These are phyloP conservation scores for Puntigrus tetrazona DNA, from an alignment of 2,113 vertebrate species.

Conservation along the genomic window DNA sequence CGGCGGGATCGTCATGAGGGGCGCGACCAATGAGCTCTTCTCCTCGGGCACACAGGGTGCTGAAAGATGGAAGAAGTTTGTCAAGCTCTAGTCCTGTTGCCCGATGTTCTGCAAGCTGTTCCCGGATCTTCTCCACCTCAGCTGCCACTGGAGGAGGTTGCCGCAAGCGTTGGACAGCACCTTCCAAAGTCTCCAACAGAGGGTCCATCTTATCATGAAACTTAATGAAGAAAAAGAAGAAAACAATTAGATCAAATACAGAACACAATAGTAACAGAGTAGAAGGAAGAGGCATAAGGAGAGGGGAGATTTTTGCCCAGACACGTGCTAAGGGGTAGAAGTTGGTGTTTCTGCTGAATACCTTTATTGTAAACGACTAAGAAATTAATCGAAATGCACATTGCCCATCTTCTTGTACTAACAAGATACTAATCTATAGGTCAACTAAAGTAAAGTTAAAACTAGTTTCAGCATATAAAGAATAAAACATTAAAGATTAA, in stretches of 20 bases:
- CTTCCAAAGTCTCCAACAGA: constrained; percentile 92
- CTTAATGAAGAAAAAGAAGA: constrained; percentile 55
- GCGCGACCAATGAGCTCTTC: constrained; percentile 92
- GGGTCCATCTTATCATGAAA: constrained; percentile 99
- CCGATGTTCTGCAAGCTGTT: constrained; percentile 93
- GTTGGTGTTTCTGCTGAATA: not conserved
- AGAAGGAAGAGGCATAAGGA: not conserved
- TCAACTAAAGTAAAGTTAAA: not conserved
- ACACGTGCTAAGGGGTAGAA: not conserved
- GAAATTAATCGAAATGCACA: too few relatives aligned
- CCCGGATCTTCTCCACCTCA: constrained; percentile 97
- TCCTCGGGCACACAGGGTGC: constrained; percentile 87
- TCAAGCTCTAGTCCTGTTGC: constrained; percentile 89
- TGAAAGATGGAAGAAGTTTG: constrained; percentile 95
- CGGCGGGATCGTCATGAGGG: constrained; percentile 87
- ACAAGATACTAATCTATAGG: not conserved
- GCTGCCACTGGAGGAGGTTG: constrained; percentile 91
- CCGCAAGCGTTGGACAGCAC: constrained; percentile 85
- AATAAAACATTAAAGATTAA: not conserved
- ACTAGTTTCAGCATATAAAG: not conserved
- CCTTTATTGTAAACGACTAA: too few relatives aligned
- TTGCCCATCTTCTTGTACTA: not conserved
- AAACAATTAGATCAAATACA: not conserved
- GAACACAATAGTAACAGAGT: not conserved
- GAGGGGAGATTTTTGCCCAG: not conserved